These are phyloP conservation scores for Chiloscyllium punctatum DNA, from an alignment of 2,797 vertebrate species.

Conservation along the genomic window DNA sequence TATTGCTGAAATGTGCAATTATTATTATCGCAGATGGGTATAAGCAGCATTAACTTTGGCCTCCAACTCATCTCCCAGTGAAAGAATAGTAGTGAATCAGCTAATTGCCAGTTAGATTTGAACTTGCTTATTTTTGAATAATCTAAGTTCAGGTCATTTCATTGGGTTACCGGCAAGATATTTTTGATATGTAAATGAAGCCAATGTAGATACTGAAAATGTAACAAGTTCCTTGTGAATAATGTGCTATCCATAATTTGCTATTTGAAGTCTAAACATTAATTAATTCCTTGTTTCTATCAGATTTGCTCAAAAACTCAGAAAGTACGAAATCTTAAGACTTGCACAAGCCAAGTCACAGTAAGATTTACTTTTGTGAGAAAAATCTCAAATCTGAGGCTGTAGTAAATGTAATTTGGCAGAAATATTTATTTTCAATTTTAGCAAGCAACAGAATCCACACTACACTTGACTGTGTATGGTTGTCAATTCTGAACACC, in stretches of 20 bases:
- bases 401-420: background rate
- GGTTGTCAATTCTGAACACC: background rate
- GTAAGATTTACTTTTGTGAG: background rate
- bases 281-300: background rate
- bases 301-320: background rate
- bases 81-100: background rate
- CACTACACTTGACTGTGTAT: background rate
- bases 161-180: background rate
- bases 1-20: background rate
- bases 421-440: background rate
- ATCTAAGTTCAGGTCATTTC: background rate
- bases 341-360: background rate
- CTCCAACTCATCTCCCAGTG: background rate
- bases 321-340: background rate
- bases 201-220: background rate
- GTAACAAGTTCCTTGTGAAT: background rate
- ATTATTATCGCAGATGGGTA: background rate
- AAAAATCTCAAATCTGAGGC: no score
- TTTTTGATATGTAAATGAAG: background rate
- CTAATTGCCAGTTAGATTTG: background rate
- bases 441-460: background rate
- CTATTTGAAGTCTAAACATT: background rate
- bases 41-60: no score
- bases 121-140: background rate
- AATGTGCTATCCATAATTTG: background rate